Evolutionary conservation across 2,888 invertebrate species (phyloP), one percentile per base, ranked within the genome.

Genomic region (Ischnura elegans): DNA sequence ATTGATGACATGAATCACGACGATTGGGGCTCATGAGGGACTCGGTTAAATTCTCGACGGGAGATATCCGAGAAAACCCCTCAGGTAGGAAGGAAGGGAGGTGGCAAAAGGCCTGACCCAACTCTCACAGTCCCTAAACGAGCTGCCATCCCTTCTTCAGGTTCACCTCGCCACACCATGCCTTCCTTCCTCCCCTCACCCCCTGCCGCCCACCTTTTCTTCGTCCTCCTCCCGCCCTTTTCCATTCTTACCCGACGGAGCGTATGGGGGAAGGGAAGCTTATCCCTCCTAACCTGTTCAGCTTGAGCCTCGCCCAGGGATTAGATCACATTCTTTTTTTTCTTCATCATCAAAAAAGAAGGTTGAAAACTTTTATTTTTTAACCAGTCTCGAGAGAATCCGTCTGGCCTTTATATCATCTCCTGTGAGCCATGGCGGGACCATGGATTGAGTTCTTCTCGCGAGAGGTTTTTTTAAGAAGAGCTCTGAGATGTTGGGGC

Each of bases 261-360:
- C 76, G 76, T 5, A 36, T 36, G 76, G 29, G 36, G 29, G 10
- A 10, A 19, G 21, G n/a, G 36, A 36, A 36, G 76, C 36, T 76
- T 76, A 76, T 76, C 76, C 76, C 36, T 76, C 76, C 76, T 76
- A 76, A 76, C 76, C 76, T 76, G 76, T 76, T 76, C 76, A 76
- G 76, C 76, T 76, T 76, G 29, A 76, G 76, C 76, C 76, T 76
- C 76, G 76, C 76, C 76, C 76, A 76, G 36, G 76, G 76, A 76
- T 76, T 76, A 76, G 76, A 76, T 76, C 76, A 76, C 76, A 76
- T 76, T 36, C 76, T 76, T 76, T 61, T 61, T 16, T 61, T 61
- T 47, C 16, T 47, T 47, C 25, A n/a, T n/a, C n/a, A n/a, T n/a
- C n/a, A n/a, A 61, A 29, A 66, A 76, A 76, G 36, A 76, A 76